Base-by-base conservation (phyloP, 2,113 vertebrate species). In the Aldabrachelys gigantea region DNA sequence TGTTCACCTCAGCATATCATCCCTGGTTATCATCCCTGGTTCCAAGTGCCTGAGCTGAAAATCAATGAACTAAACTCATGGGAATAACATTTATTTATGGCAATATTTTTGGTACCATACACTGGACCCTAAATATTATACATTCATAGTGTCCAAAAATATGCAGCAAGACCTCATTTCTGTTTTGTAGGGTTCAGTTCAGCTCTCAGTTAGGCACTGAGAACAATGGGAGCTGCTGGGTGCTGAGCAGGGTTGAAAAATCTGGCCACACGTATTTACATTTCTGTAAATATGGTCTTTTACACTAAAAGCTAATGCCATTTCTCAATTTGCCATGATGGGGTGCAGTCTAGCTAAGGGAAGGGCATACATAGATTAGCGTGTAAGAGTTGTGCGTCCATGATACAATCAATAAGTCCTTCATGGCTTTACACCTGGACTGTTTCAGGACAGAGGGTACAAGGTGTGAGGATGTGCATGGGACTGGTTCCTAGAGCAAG, bases 231-330 rank as follows among this genome's bases (percentile, higher is more conserved):
- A 93, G 69, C 54, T 96, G 86, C 59, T 85, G 54, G 35, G 2
- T 80, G 54, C 41, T 85, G 69, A 87, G 21, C 3, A 19, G 35
- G 85, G 78, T 47, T 80, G 69, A 94, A 69, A 89, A 87, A 91
- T 59, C 83, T 76, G 7, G 0, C 81, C 80, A 52, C 14, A 89
- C 17, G 65, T 92, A 24, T 4, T 22, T 84, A 22, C 3, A 75
- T 90, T 94, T 90, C 85, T 41, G 16, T 90, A 92, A 93, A 81
- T 80, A 94, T 2, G 82, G 41, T 21, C 57, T 31, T 91, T 87
- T 47, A 85, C 4, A 59, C 4, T 41, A 2, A 82, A 82, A 44
- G 1, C 82, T 17, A 80, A 96, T 59, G 12, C 2, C 1, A n/a
- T 35, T 8, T 14, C 0, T 27, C 22, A 0, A 2, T 29, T 69